A percentile compares a stretch with the other conserved stretches of the same genome.
phyloP scores from a whole-genome alignment of 2,888 invertebrate genomes.

The Bursaphelenchus okinawaensis region DNA sequence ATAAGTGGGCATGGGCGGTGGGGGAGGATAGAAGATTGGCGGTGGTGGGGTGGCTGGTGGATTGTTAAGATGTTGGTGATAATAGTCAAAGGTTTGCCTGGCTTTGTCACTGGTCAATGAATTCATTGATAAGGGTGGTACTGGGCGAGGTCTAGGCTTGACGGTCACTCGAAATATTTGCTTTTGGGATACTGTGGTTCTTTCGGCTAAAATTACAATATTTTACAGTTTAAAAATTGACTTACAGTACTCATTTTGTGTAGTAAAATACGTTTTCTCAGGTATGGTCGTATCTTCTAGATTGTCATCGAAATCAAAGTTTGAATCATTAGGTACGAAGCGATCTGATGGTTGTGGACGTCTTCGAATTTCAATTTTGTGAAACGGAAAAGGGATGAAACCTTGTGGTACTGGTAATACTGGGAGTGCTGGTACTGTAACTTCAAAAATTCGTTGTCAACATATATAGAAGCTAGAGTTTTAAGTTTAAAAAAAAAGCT shows the following conservation, averaged over 20 bases:
- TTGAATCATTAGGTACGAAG: not conserved
- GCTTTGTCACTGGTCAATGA: not conserved
- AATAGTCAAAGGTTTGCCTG: not conserved
- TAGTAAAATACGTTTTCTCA: not conserved
- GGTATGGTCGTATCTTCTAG: not conserved
- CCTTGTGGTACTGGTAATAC: not conserved
- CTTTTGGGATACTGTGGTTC: not conserved
- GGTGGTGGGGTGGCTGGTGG: not conserved
- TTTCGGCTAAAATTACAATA: too few relatives aligned
- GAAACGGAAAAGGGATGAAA: conserved; percentile 11
- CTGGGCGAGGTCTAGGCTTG: not conserved
- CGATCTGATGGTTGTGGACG: not conserved
- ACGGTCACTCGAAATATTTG: not conserved
- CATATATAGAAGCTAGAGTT: too few relatives aligned
- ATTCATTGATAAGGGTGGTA: not conserved
- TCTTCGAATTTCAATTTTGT: not conserved
- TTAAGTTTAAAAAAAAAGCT: not conserved
- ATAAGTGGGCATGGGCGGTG: not conserved
- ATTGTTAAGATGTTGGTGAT: not conserved
- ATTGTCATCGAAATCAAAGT: not conserved
- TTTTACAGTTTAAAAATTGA: not conserved
- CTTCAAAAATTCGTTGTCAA: too few relatives aligned
- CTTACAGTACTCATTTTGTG: not conserved
- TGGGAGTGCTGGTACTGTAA: not conserved
- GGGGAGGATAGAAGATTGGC: not conserved